Conservation (phyloP, 2,888 invertebrate genomes). For the Nymphalis urticae region DNA sequence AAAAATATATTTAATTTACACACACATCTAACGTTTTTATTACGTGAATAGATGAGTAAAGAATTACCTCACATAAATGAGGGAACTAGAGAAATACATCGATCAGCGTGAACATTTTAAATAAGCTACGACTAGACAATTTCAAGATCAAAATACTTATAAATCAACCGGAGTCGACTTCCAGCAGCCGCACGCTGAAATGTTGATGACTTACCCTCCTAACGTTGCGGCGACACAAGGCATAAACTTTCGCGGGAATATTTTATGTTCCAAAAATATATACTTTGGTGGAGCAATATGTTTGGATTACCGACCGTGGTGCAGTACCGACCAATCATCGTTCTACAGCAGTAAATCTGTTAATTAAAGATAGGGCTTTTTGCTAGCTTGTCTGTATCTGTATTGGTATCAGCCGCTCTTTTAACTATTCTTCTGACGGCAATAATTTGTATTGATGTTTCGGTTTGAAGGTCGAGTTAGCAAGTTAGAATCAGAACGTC, state of each 20-base stretch:
- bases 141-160: slow-evolving; percentile 70
- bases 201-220: slow-evolving; percentile 59
- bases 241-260: slow-evolving; percentile 17
- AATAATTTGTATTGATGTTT: no score
- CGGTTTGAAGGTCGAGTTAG: no score
- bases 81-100: slow-evolving; percentile 39
- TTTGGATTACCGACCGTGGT: no score
- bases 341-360: no score
- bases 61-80: slow-evolving; percentile 13
- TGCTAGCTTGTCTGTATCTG: no score
- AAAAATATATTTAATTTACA: no score
- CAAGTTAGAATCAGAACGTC: no score
- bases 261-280: slow-evolving; percentile 5
- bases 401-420: no score
- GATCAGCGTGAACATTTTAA: slow-evolving; percentile 42
- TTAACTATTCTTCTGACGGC: no score
- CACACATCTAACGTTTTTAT: no score
- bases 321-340: no score
- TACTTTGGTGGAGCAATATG: not conserved
- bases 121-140: slow-evolving; percentile 55
- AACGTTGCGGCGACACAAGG: slow-evolving; percentile 22
- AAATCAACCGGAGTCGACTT: slow-evolving; percentile 62
- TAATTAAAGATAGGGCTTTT: no score
- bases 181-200: slow-evolving; percentile 70
- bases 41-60: slow-evolving; percentile 4